phyloP scores from a whole-genome alignment of 1,140 invertebrate species.

The Drosophila asahinai region DNA sequence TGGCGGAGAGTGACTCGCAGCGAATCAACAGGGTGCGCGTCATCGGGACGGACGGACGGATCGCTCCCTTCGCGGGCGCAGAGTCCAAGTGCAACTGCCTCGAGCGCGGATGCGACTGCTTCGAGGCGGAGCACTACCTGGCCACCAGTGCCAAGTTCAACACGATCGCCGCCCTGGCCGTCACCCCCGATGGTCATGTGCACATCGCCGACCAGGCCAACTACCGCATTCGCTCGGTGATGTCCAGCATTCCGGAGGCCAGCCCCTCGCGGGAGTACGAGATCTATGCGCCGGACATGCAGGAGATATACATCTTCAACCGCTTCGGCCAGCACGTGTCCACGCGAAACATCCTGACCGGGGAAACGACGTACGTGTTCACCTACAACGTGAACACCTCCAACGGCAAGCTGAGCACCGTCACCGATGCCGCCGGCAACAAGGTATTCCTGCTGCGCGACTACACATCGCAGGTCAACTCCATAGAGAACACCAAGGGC shows the following conservation, averaged over 20 bases:
- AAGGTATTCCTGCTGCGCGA: constrained; percentile 96
- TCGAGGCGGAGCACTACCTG: constrained; percentile 95
- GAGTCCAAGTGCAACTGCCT: constrained; percentile 98
- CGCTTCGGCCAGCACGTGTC: constrained; percentile 97
- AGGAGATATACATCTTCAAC: constrained; percentile 98
- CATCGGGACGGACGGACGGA: constrained; percentile 96
- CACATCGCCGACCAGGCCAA: constrained; percentile 98
- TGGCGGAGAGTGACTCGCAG: constrained; percentile 97
- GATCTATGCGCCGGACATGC: constrained; percentile 97
- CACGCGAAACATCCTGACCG: constrained; percentile 96
- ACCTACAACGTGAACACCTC: constrained; percentile 98
- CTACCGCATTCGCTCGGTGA: constrained; percentile 95
- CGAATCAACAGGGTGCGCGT: constrained; percentile 96
- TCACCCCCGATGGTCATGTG: constrained; percentile 96
- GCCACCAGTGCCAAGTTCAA: constrained; percentile 97
- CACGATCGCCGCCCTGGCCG: constrained; percentile 96
- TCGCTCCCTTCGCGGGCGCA: constrained; percentile 95
- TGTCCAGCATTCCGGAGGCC: constrained; percentile 95
- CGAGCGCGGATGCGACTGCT: constrained; percentile 95
- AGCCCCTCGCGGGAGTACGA: constrained; percentile 94
- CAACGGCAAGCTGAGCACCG: constrained; percentile 96
- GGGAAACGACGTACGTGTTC: constrained; percentile 96
- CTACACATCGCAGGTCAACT: constrained; percentile 95
- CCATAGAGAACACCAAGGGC: constrained; percentile 97
- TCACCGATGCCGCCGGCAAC: constrained; percentile 97